These are phyloP conservation scores for Ectobius pallidus DNA, from an alignment of 2,888 invertebrate species.

Conservation along the genomic window DNA sequence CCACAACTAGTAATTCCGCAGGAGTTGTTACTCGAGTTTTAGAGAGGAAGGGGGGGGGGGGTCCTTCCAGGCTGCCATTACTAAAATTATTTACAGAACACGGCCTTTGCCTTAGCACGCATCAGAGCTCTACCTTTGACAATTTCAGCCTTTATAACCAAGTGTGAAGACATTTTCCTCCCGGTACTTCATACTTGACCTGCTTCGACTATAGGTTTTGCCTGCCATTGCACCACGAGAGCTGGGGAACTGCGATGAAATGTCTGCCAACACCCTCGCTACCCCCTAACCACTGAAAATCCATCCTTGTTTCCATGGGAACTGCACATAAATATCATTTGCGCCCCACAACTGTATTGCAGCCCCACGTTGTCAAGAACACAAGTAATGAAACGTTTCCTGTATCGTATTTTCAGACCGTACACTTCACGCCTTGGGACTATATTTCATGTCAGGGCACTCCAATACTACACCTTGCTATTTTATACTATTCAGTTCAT, in stretches of 20 bases:
- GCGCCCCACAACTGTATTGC: neutral
- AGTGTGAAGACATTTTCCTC: neutral
- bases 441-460: too few relatives aligned
- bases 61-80: too few relatives aligned
- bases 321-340: constrained; percentile 34
- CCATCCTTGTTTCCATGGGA: constrained; percentile 24
- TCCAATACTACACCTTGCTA: too few relatives aligned
- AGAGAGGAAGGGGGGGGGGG: too few relatives aligned
- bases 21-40: too few relatives aligned
- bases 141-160: neutral
- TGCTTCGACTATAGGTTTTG: neutral
- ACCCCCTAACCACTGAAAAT: neutral
- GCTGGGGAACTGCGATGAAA: constrained; percentile 13
- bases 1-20: too few relatives aligned
- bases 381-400: too few relatives aligned
- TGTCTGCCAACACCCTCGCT: constrained; percentile 5
- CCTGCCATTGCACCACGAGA: neutral
- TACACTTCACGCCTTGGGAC: too few relatives aligned
- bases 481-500: too few relatives aligned
- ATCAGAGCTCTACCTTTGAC: neutral
- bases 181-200: neutral
- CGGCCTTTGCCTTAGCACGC: neutral
- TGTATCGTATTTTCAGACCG: too few relatives aligned
- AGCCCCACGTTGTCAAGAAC: too few relatives aligned
- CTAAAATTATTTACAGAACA: neutral